Evolutionary conservation across 2,888 invertebrate genomes (phyloP), one percentile per base, ranked within the genome.

Genomic region (Drosophila quinaria): DNA sequence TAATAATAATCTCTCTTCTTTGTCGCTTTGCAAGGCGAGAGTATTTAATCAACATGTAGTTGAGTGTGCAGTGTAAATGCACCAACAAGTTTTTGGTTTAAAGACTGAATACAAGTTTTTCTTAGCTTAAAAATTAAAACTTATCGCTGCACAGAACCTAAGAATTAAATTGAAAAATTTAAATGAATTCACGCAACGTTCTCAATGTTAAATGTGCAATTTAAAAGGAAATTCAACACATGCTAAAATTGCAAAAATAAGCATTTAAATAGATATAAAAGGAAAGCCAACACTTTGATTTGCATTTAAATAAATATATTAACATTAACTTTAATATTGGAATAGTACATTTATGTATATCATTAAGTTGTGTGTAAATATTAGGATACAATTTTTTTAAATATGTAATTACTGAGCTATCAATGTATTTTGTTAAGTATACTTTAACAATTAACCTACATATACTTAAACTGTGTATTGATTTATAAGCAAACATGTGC

Each of bases 291-390:
- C 6, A 50, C n/a, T 52, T 55, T 67, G 39, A 64, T 74, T 33
- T 17, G 52, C 74, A 60, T 68, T 63, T 55, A 64, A 35, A 44
- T 39, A 62, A 22, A 35, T 33, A 19, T 37, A 58, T 37, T 37
- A 41, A 58, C 15, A 54, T 46, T 61, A 44, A 55, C 17, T 56
- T 39, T 39, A 46, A 46, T 37, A 55, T 37, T 31, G 47, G 15
- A 5, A 17, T 47, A 54, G 44, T 55, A 33, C 29, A 35, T 35
- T 35, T 31, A 67, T 19, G 6, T 41, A 51, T 67, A 59, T 13
- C 2, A 56, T 66, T 87, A 87, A 78, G 87, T 84, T 87, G 47
- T 29, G n/a, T 88, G 87, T 84, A 88, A 75, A 84, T 89, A 87
- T 76, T 70, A 70, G 61, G 42, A 52, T 65, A 79, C 42, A 5